phyloP scores from a whole-genome alignment of 2,113 vertebrate species.

The Phrynosoma platyrhinos region DNA sequence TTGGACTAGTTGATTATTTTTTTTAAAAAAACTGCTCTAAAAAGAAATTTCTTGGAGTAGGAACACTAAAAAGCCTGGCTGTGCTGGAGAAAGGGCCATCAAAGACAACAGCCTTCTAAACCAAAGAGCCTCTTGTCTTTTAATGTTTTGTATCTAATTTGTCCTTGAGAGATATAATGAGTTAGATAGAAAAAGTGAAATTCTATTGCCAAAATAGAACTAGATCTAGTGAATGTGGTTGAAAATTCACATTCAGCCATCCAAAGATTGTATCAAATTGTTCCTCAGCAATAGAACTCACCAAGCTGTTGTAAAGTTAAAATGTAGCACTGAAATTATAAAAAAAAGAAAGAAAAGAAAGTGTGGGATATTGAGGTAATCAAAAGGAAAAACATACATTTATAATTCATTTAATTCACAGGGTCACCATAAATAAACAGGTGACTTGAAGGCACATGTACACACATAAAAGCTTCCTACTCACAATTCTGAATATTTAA shows the following conservation, averaged over 20 bases:
- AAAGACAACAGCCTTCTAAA: conserved; percentile 6
- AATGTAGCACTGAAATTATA: background rate
- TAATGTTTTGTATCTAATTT: conserved; percentile 43
- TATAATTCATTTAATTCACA: too few relatives aligned
- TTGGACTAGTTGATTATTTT: background rate
- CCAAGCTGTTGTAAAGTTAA: background rate
- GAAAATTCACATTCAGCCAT: too few relatives aligned
- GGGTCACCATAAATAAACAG: too few relatives aligned
- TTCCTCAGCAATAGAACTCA: background rate
- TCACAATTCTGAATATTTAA: too few relatives aligned
- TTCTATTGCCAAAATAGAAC: background rate
- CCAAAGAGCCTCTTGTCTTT: conserved; percentile 44
- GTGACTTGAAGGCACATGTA: too few relatives aligned
- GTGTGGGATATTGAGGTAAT: too few relatives aligned
- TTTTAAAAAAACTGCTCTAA: conserved; percentile 41
- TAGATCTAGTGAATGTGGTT: background rate
- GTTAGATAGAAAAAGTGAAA: conserved; percentile 29
- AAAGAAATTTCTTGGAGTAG: conserved; percentile 46
- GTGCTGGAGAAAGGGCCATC: background rate
- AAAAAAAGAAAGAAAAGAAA: too few relatives aligned
- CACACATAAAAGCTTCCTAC: too few relatives aligned
- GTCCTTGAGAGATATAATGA: conserved; percentile 50
- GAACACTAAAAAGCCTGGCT: conserved; percentile 9
- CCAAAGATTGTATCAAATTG: too few relatives aligned
- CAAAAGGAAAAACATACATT: too few relatives aligned